These are phyloP conservation scores for Carassius gibelio DNA, from an alignment of 2,113 vertebrate species.

Conservation along the genomic window DNA sequence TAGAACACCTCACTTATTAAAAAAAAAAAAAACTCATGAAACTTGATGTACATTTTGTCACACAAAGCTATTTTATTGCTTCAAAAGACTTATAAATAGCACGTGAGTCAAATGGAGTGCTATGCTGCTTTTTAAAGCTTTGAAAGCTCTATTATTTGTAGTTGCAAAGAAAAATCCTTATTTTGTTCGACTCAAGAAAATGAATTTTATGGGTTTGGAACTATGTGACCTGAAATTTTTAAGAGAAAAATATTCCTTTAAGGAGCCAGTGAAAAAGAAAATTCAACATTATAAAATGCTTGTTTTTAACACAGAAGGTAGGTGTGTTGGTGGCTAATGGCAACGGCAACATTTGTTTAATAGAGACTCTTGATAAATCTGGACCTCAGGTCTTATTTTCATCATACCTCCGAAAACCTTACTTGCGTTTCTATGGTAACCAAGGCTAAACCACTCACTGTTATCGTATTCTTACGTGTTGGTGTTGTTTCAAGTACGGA, in stretches of 20 bases:
- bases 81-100: neutral
- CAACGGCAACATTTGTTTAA: conserved; percentile 35
- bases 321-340: conserved; percentile 22
- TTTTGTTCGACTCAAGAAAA: neutral
- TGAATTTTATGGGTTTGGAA: neutral
- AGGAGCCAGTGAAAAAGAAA: neutral
- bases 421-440: conserved; percentile 30
- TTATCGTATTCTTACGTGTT: neutral
- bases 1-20: neutral
- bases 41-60: neutral
- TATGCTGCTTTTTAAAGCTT: neutral
- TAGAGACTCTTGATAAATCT: conserved; percentile 34
- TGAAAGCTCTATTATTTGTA: neutral
- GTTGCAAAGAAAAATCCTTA: neutral
- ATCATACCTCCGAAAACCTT: conserved; percentile 24
- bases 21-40: neutral
- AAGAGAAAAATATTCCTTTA: neutral
- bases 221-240: neutral
- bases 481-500: conserved; percentile 22
- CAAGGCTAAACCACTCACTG: conserved; percentile 30
- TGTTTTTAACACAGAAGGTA: neutral
- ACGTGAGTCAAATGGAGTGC: neutral
- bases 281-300: neutral
- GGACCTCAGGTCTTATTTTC: conserved; percentile 5
- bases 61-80: neutral